A percentile compares a stretch with the other conserved stretches of the same genome.
phyloP scores from a whole-genome alignment of 2,113 vertebrate genomes.

The Macrotus californicus region DNA sequence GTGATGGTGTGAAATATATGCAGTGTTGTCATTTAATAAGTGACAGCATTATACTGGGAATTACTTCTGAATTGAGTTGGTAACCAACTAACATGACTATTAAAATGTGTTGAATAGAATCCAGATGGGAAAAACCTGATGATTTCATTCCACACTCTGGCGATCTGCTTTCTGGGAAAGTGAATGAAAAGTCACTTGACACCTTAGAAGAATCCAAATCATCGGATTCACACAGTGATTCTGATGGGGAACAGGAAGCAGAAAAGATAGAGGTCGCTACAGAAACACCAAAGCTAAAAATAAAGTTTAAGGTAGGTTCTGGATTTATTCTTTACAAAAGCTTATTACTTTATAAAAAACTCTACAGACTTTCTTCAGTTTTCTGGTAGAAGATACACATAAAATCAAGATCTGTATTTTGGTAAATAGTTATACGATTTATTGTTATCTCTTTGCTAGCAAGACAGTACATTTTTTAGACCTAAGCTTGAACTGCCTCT shows the following conservation, averaged over 20 bases:
- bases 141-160: conserved; percentile 75
- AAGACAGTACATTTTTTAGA: conserved; percentile 9
- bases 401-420: conserved; percentile 10
- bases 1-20: not conserved
- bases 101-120: conserved; percentile 84
- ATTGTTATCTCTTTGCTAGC: not conserved
- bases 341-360: not conserved
- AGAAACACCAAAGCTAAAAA: conserved; percentile 74
- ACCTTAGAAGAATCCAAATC: conserved; percentile 45
- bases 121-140: conserved; percentile 92
- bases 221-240: conserved; percentile 71
- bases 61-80: conserved; percentile 18
- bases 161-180: conserved; percentile 45
- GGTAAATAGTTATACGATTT: not conserved
- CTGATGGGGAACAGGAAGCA: conserved; percentile 62
- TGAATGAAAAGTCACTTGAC: conserved; percentile 38
- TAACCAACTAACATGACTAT: conserved; percentile 63
- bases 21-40: not conserved
- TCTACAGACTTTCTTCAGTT: not conserved
- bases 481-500: not conserved
- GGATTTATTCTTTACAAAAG: conserved; percentile 4
- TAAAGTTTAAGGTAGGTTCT: conserved; percentile 83
- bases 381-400: not conserved
- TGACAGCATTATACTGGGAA: not conserved
- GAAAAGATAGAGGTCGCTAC: conserved; percentile 54